phyloP scores from a whole-genome alignment of 2,113 vertebrate genomes.

The Bothrops jararaca region DNA sequence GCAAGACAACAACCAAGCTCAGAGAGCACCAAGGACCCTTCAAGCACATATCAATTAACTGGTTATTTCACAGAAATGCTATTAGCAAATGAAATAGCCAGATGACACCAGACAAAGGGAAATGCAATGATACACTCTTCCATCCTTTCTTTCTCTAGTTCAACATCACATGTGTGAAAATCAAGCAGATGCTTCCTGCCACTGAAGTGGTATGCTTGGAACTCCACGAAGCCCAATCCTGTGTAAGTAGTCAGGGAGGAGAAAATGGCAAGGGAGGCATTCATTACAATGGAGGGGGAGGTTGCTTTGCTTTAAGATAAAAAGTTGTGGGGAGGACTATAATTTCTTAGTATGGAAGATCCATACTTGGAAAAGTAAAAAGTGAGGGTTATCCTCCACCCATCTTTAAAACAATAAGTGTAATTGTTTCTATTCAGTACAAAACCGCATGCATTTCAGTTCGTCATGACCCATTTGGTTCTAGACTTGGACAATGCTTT shows the following conservation, averaged over 20 bases:
- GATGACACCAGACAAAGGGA: not conserved
- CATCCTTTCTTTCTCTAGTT: constrained; percentile 47
- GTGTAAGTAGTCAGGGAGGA: constrained; percentile 65
- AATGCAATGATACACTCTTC: not conserved
- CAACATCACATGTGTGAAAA: constrained; percentile 51
- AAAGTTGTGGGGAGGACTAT: not conserved
- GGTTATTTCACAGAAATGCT: not conserved
- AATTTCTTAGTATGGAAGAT: not conserved
- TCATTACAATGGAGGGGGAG: too few relatives aligned
- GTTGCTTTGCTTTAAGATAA: not conserved
- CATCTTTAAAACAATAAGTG: not conserved
- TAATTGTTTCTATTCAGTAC: not conserved
- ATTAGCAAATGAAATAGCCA: not conserved
- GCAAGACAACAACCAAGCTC: not conserved
- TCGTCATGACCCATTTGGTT: not conserved
- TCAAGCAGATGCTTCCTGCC: constrained; percentile 46
- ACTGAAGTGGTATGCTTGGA: constrained; percentile 62
- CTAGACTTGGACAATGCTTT: not conserved
- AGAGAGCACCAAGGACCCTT: not conserved
- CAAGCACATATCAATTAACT: not conserved
- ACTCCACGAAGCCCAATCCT: constrained; percentile 52
- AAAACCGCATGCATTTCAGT: not conserved
- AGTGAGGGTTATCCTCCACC: not conserved
- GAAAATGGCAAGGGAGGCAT: not conserved
- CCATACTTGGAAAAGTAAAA: not conserved